These are phyloP conservation scores for Mnemiopsis leidyi DNA, from an alignment of 37 sponge, comb jelly and placozoan genomes.

Conservation along the genomic window DNA sequence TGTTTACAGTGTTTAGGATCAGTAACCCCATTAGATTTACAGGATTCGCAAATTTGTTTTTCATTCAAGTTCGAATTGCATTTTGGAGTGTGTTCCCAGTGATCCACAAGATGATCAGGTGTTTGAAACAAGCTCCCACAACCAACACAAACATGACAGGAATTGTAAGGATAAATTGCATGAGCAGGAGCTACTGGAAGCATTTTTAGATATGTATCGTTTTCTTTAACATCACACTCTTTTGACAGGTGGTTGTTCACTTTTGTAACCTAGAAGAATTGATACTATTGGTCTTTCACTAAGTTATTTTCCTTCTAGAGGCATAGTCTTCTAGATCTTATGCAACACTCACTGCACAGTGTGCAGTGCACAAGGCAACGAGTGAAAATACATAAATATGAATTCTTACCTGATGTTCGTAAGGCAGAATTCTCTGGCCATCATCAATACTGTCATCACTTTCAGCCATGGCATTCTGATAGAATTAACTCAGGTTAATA, in stretches of 20 bases:
- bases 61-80: neutral
- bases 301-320: no score
- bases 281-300: no score
- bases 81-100: conserved; percentile 35
- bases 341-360: no score
- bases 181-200: neutral
- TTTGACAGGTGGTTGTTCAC: neutral
- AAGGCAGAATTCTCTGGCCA: neutral
- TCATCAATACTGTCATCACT: conserved; percentile 14
- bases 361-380: no score
- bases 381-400: neutral
- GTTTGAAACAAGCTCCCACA: conserved; percentile 30
- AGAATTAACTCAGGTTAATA: no score
- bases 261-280: conserved; percentile 8
- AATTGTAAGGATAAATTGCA: neutral
- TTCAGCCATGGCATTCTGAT: conserved; percentile 3
- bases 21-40: neutral
- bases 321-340: no score
- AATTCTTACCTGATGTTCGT: conserved; percentile 11
- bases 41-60: neutral
- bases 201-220: neutral
- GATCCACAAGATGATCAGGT: neutral
- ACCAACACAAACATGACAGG: conserved; percentile 9
- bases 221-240: neutral
- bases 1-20: conserved; percentile 6